Evolutionary conservation across 2,888 invertebrate species (phyloP).

Genomic region (Drosophila mayaguana): DNA sequence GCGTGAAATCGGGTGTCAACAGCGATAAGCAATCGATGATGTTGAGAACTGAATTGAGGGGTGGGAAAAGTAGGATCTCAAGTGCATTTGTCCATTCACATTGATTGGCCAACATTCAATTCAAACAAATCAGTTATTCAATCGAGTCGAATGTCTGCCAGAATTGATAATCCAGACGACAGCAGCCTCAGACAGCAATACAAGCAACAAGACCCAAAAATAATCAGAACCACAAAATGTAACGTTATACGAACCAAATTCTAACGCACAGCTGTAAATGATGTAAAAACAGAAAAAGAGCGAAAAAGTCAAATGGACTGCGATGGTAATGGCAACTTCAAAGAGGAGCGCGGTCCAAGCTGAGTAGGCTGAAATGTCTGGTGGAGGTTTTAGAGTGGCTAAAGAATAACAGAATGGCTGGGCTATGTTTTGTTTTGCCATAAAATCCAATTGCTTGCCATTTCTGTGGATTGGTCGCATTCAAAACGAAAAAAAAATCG

Average conservation of each 20-base stretch:
- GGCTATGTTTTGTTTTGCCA: slow-evolving; percentile 56
- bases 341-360: slow-evolving; percentile 5
- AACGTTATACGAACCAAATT: slow-evolving; percentile 26
- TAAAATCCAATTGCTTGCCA: slow-evolving; percentile 74
- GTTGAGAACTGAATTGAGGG: neutral
- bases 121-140: slow-evolving; percentile 61
- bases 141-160: slow-evolving; percentile 53
- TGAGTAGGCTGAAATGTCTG: slow-evolving; percentile 8
- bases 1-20: slow-evolving; percentile 63
- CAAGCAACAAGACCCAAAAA: slow-evolving; percentile 35
- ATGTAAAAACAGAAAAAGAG: slow-evolving; percentile 29
- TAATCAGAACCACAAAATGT: slow-evolving; percentile 41
- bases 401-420: slow-evolving; percentile 54
- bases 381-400: slow-evolving; percentile 22
- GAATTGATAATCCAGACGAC: slow-evolving; percentile 41
- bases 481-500: slow-evolving; percentile 21
- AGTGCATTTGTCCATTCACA: slow-evolving; percentile 38
- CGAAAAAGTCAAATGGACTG: slow-evolving; percentile 41
- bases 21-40: slow-evolving; percentile 25
- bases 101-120: slow-evolving; percentile 49
- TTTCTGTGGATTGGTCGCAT: slow-evolving; percentile 62
- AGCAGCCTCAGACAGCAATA: slow-evolving; percentile 11
- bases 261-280: slow-evolving; percentile 16
- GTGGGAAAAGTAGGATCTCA: neutral
- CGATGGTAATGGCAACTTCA: slow-evolving; percentile 8